A percentile compares a stretch with the other conserved stretches of the same genome.
These are phyloP conservation scores for Apocheima hispidaria DNA, from an alignment of 2,888 invertebrate species.

Conservation along the genomic window DNA sequence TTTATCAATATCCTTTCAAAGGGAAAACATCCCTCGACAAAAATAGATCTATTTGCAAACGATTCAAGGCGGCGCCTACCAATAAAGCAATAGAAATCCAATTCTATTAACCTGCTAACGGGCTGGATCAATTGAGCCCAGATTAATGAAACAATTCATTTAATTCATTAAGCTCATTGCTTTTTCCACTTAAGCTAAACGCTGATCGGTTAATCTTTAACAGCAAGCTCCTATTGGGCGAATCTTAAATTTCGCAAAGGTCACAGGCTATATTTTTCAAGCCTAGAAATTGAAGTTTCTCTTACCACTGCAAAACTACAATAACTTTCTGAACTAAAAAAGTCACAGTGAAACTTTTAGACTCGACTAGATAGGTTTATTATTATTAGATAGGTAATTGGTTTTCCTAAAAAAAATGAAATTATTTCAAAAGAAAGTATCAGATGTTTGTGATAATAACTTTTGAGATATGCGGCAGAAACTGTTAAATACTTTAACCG, in stretches of 20 bases:
- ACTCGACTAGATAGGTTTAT: no score
- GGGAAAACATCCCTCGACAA: conserved; percentile 3
- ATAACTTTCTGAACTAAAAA: not conserved
- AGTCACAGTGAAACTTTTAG: not conserved
- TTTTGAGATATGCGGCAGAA: no score
- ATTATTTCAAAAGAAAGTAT: no score
- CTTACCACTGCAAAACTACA: no score
- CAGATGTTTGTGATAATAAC: no score
- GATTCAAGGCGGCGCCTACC: not conserved
- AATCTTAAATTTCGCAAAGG: not conserved
- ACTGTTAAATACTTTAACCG: no score
- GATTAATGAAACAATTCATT: conserved; percentile 14
- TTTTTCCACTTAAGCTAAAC: conserved; percentile 12
- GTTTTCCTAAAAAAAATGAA: no score
- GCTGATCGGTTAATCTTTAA: conserved; percentile 17
- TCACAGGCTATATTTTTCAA: conserved; percentile 1
- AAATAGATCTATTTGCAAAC: conserved; percentile 15
- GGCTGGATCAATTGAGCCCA: conserved; percentile 6
- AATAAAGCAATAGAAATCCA: conserved; percentile 11
- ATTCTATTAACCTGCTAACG: conserved; percentile 15
- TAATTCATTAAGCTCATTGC: conserved; percentile 16
- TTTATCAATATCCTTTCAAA: conserved; percentile 4
- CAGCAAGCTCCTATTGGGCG: not conserved
- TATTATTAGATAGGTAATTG: not conserved
- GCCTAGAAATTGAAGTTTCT: conserved; percentile 2